Percentiles rank a stretch among this genome's conserved stretches.
Conservation (phyloP, 37 sponge, comb jelly and placozoan species). For the Crambe crambe region DNA sequence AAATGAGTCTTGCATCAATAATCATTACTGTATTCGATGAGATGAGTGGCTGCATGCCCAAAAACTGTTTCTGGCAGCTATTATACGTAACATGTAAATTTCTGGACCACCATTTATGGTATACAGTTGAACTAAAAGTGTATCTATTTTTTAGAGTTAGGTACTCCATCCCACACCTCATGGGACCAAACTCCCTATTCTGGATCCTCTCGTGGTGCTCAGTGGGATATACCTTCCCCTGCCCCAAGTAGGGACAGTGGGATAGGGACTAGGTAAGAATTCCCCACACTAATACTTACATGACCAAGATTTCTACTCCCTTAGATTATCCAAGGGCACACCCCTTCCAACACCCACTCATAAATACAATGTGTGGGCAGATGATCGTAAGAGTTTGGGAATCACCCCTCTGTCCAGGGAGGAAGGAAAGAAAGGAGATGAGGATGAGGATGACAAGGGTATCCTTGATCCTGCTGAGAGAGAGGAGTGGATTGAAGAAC, state of each 20-base stretch:
- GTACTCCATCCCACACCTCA: conserved; percentile 79
- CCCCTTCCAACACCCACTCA: conserved; percentile 95
- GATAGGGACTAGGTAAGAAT: conserved; percentile 28
- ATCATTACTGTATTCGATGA: too few species aligned
- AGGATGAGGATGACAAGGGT: conserved; percentile 13
- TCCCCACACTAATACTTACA: neutral
- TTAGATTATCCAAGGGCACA: conserved; percentile 52
- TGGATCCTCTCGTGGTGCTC: conserved; percentile 10
- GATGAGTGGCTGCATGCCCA: too few species aligned
- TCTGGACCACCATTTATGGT: too few species aligned
- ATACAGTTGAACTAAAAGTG: too few species aligned
- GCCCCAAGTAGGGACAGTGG: conserved; percentile 54
- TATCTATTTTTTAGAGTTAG: too few species aligned
- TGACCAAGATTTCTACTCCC: neutral
- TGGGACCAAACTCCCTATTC: conserved; percentile 80
- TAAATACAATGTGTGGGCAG: conserved; percentile 93
- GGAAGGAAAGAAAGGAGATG: conserved; percentile 18
- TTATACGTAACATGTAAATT: too few species aligned
- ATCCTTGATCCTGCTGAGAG: conserved; percentile 43
- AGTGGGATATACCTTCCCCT: conserved; percentile 84
- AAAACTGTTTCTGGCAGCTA: too few species aligned
- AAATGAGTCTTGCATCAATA: too few species aligned
- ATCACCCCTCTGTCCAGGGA: conserved; percentile 48
- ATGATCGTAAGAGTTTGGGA: conserved; percentile 74
- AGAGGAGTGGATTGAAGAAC: conserved; percentile 85